Evolutionary conservation across 2,797 vertebrate genomes (phyloP), one percentile per base, ranked within the genome.

Genomic region (Chelidonichthys spinosus): DNA sequence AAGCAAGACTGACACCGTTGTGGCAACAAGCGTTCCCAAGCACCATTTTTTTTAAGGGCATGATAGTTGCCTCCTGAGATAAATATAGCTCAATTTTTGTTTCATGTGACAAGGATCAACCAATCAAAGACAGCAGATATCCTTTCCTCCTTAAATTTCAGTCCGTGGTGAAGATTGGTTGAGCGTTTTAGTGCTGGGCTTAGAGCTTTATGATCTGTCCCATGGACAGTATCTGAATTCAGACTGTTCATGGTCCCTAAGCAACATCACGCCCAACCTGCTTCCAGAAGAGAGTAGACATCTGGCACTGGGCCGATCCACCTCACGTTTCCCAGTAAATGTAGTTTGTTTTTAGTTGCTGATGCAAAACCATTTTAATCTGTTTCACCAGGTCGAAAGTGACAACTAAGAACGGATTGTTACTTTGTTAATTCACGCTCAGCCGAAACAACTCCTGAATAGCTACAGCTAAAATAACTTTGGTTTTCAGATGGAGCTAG

Each of bases 401-500:
- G 11, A 55, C 1, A 54, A 33, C 36, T 50, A 18, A 63, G 36
- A 56, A 25, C 25, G 1, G 33, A 40, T 13, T 68, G 2, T 39
- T 33, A 40, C 37, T 44, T 53, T 37, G 4, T 42, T 2, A 50
- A 55, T 71, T 58, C 37, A 2, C 8, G 6, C 35, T 44, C 17
- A 63, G 17, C 32, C 56, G 5, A 74, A 77, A 70, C 8, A 47
- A 42, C 66, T 62, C 73, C 11, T 63, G 15, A 49, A 72, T 55
- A 72, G 9, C 11, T 75, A 77, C 33, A 43, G 71, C 44, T 9
- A 68, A 59, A 72, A 18, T 69, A 52, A 53, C 54, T 79, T 40
- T 33, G 43, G 42, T 50, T 68, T 77, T 61, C 32, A 5, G 4
- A 67, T 50, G 62, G 62, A 8, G 60, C 49, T 13, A 35, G 59